Percentiles rank a stretch among this genome's conserved stretches.
Conservation (phyloP, 1,140 invertebrate species). For the Probaryconus sp. region DNA sequence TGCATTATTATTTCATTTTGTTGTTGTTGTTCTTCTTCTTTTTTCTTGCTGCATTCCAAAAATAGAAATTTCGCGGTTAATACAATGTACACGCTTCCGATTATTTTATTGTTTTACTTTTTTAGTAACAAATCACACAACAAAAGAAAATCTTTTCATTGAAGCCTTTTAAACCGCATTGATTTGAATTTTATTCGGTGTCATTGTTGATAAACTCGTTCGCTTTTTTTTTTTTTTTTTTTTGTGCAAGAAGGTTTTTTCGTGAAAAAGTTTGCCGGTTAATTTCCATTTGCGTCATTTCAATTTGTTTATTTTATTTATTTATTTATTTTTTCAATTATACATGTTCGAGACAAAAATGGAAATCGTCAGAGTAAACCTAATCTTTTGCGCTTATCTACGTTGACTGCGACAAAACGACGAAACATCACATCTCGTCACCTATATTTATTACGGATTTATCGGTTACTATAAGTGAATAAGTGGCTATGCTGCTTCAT, state of each 20-base stretch:
- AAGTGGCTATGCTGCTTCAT: constrained; percentile 59
- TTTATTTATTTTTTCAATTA: background rate
- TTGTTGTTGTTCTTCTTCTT: constrained; percentile 48
- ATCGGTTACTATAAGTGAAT: constrained; percentile 60
- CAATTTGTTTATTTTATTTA: constrained; percentile 7
- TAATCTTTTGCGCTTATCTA: constrained; percentile 55
- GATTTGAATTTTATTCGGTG: too few relatives aligned
- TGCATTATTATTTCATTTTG: constrained; percentile 43
- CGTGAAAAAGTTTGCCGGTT: background rate
- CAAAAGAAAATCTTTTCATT: too few relatives aligned
- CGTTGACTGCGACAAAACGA: constrained; percentile 62
- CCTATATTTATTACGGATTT: constrained; percentile 67
- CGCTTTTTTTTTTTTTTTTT: constrained; percentile 1
- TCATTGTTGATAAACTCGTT: too few relatives aligned
- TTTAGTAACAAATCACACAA: constrained; percentile 50
- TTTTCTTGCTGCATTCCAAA: constrained; percentile 68
- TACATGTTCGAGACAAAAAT: constrained; percentile 23
- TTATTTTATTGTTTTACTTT: constrained; percentile 41
- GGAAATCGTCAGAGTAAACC: constrained; percentile 29
- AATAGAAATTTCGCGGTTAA: constrained; percentile 74
- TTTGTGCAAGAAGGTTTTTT: background rate
- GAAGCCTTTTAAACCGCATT: too few relatives aligned
- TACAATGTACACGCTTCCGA: constrained; percentile 66
- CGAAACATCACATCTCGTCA: constrained; percentile 62
- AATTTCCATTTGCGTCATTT: constrained; percentile 16